A percentile compares a stretch with the other conserved stretches of the same genome.
phyloP scores from a whole-genome alignment of 2,888 invertebrate species.

The Eupithecia inturbata region DNA sequence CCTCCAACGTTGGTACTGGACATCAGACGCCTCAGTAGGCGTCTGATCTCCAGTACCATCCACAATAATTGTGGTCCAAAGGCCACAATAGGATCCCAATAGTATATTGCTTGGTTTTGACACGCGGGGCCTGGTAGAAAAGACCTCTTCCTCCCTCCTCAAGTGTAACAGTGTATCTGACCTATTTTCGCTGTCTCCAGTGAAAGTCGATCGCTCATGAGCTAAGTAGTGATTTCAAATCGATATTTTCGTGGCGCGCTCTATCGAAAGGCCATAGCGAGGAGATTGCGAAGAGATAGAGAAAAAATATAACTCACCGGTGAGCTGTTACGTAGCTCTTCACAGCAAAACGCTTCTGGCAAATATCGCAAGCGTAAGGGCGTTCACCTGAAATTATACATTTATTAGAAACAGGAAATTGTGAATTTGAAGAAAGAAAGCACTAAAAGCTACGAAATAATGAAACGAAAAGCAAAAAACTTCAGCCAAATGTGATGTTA shows the following conservation, averaged over 20 bases:
- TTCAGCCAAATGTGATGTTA: conserved; percentile 71
- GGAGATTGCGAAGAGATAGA: neutral
- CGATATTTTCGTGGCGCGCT: neutral
- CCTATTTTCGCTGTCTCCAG: too few relatives aligned
- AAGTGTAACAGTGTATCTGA: too few relatives aligned
- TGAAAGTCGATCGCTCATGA: neutral
- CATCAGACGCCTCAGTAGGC: too few relatives aligned
- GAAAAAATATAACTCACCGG: conserved; percentile 72
- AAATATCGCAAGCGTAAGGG: conserved; percentile 91
- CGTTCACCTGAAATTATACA: conserved; percentile 85
- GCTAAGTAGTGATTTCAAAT: neutral
- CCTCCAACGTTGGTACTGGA: too few relatives aligned
- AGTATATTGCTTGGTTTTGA: neutral
- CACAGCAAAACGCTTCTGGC: conserved; percentile 91
- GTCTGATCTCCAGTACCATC: too few relatives aligned
- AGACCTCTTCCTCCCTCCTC: too few relatives aligned
- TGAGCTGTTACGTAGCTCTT: conserved; percentile 92
- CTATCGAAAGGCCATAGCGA: neutral
- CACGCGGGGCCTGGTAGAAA: neutral
- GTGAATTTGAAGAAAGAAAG: neutral
- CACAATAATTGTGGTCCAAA: too few relatives aligned
- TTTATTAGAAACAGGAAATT: neutral
- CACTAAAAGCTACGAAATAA: conserved; percentile 33
- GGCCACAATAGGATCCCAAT: neutral
- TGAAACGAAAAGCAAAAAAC: conserved; percentile 58